These are phyloP conservation scores for Gobionotothen gibberifrons DNA, from an alignment of 2,797 vertebrate genomes.

Conservation along the genomic window DNA sequence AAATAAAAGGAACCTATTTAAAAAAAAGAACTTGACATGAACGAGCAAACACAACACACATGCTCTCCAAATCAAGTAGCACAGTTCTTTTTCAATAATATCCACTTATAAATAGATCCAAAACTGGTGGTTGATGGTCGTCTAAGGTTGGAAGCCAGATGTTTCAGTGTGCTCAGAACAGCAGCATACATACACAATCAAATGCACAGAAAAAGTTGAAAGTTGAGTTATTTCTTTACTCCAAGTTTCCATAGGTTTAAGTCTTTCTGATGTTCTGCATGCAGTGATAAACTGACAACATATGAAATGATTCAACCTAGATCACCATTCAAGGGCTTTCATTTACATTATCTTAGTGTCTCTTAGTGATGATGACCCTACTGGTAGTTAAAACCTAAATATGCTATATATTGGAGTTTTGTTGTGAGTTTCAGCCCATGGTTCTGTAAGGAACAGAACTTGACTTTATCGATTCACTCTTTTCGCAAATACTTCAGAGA, in stretches of 20 bases:
- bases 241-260: background rate
- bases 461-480: too few relatives aligned
- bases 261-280: background rate
- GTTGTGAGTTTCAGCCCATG: background rate
- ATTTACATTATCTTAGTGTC: background rate
- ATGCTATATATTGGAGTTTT: background rate
- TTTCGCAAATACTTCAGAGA: too few relatives aligned
- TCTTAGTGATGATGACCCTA: background rate
- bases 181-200: constrained; percentile 1
- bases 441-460: too few relatives aligned
- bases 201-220: background rate
- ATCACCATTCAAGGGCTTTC: background rate
- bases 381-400: too few relatives aligned
- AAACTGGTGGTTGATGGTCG: constrained; percentile 61
- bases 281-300: background rate
- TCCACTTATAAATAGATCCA: constrained; percentile 56
- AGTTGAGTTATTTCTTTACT: background rate
- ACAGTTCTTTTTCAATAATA: constrained; percentile 31
- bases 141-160: constrained; percentile 71
- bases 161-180: constrained; percentile 61
- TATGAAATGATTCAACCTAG: background rate
- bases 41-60: constrained; percentile 17
- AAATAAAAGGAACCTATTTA: constrained; percentile 12
- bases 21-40: background rate
- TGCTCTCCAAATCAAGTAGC: constrained; percentile 23